Base-by-base conservation (phyloP, 1,140 invertebrate species). In the Bicyclus anynana region DNA sequence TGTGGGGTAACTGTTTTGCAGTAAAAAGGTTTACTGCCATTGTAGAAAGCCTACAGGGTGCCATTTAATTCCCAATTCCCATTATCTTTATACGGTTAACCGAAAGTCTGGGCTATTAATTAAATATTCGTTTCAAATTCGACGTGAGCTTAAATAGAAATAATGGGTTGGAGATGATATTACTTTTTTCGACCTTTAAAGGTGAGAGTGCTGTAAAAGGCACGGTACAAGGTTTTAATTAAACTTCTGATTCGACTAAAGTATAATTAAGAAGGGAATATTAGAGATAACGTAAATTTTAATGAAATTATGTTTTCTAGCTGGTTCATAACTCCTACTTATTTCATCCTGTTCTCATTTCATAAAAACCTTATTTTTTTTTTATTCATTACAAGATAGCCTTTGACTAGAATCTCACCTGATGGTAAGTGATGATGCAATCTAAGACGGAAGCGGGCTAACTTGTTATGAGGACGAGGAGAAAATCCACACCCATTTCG, bases 11-110 rank as follows among this genome's bases (percentile, higher is more conserved):
- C 64, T 71, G 67, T 51, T 69, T 69, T 62, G 37, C 65, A 68
- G 65, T 68, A 61, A 74, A 72, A 74, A 65, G 59, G 63, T 69
- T 62, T 67, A 67, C 53, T 51, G 40, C 52, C 53, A 53, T 60
- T 60, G 47, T 54, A 51, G 27, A 37, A 52, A n/a, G 26, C 27
- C 27, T 48, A 23, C n/a, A 46, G 33, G 37, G 6, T 33, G 42
- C 37, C 51, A 37, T 62, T 62, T 52, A 51, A 51, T 62, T 56
- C 51, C 50, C 48, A 29, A 56, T 46, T 50, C 40, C 53, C 40
- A 51, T 55, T 55, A 62, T 21, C 37, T 44, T 47, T 51, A 51
- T 63, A 49, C 38, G 37, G 42, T 59, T 61, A 35, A 42, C 52
- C 51, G 33, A 37, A 48, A 38, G 16, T 49, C 17, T 29, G 5